Base-by-base conservation (phyloP, 2,888 invertebrate species). In the Molanna angustata region DNA sequence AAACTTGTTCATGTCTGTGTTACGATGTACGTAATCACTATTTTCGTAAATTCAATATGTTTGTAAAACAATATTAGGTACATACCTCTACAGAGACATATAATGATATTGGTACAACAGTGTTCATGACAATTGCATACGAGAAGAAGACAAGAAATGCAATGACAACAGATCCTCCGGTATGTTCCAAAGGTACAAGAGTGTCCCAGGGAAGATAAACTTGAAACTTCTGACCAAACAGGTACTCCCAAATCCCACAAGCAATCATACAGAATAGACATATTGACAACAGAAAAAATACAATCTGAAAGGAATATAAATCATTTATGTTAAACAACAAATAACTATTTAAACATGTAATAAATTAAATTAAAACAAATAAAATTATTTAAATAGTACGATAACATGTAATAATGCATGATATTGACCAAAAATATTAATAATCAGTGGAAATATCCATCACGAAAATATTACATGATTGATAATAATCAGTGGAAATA, bases 51-150 rank as follows among this genome's bases (percentile, higher is more conserved):
- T n/a, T n/a, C n/a, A n/a, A n/a, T n/a, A n/a, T n/a, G n/a, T n/a
- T n/a, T n/a, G n/a, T n/a, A n/a, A n/a, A n/a, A n/a, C n/a, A n/a
- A n/a, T n/a, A n/a, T n/a, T n/a, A n/a, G n/a, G n/a, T n/a, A n/a
- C n/a, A 72, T 62, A 90, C 96, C 85, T 96, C 90, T 65, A 90
- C 90, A 68, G 88, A 88, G 68, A 98, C 97, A 78, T 99, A 98
- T 60, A 99, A 84, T 65, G 97, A 98, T 72, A 99, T 99, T 76
- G 98, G 98, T 82, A 99, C 98, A 67, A 98, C 96, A 66, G 98
- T 99, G 81, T 99, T 99, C 74, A 99, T 85, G 65, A 99, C 94
- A 73, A 99, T 99, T 68, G 96, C 94, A 77, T 99, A 99, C 31
- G 98, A 98, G 82, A 99, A 96, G 83, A 99, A 99, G 62, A 96